A percentile compares a stretch with the other conserved stretches of the same genome.
Evolutionary conservation across 2,113 vertebrate genomes (phyloP).

Genomic region (Ranitomeya variabilis): DNA sequence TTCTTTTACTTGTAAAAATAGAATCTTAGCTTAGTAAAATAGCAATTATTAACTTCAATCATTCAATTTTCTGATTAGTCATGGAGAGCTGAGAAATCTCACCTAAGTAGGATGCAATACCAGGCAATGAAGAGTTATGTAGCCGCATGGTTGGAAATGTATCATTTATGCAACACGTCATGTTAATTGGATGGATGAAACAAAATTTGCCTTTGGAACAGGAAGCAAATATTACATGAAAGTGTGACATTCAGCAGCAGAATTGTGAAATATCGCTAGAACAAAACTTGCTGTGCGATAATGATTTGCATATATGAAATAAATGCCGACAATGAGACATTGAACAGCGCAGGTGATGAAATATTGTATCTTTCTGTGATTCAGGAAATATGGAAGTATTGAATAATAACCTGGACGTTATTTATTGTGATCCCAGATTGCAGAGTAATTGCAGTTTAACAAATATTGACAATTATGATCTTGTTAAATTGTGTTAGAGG

Average conservation of each 20-base stretch:
- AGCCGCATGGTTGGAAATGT: neutral
- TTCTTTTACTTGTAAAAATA: neutral
- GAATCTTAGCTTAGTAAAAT: neutral
- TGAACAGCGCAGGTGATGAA: neutral
- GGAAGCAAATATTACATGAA: slow-evolving; percentile 5
- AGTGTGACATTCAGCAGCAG: neutral
- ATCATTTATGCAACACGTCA: slow-evolving; percentile 9
- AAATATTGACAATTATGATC: neutral
- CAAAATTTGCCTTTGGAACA: neutral
- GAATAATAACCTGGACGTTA: neutral
- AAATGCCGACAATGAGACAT: neutral
- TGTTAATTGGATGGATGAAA: neutral
- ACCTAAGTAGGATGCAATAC: neutral
- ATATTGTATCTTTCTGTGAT: neutral
- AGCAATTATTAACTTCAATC: neutral
- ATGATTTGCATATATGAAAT: neutral
- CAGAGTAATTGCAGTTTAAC: neutral
- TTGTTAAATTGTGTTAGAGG: neutral
- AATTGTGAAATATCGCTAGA: neutral
- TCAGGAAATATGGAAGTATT: neutral
- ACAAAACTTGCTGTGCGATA: neutral
- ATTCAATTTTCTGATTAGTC: neutral
- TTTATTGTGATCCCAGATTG: neutral
- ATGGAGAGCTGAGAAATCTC: neutral
- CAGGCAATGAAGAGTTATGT: slow-evolving; percentile 3